Conservation (phyloP, 2,113 vertebrate species). For the Mus spicilegus region DNA sequence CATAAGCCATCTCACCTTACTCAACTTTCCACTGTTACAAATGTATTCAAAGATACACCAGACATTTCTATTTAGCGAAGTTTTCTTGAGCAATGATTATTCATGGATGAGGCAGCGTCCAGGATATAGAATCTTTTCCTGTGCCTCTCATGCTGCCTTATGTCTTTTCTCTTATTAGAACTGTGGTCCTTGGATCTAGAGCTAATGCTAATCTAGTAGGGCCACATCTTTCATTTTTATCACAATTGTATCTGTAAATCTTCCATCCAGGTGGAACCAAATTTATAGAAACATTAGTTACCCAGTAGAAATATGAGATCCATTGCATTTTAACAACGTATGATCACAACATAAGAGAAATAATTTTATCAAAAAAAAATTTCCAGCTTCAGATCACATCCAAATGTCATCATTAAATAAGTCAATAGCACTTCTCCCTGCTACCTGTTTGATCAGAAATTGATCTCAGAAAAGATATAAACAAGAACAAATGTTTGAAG, state of each 20-base stretch:
- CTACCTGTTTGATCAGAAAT: neutral
- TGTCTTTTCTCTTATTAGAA: neutral
- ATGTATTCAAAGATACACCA: constrained; percentile 11
- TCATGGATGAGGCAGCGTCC: neutral
- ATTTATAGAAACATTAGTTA: neutral
- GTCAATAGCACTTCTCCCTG: neutral
- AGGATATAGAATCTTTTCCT: neutral
- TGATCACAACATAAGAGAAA: neutral
- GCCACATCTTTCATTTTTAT: neutral
- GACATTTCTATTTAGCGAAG: neutral
- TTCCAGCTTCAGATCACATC: neutral
- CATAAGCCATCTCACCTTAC: neutral
- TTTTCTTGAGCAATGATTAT: neutral
- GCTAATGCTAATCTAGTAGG: neutral
- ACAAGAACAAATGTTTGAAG: neutral
- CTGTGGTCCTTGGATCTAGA: neutral
- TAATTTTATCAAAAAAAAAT: neutral
- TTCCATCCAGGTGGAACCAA: neutral
- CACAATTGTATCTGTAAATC: neutral
- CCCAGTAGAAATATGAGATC: neutral
- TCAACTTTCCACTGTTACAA: constrained; percentile 30
- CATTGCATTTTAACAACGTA: constrained; percentile 9
- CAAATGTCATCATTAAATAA: neutral
- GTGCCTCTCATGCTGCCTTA: neutral
- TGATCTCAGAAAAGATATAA: neutral